Evolutionary conservation across 2,888 invertebrate genomes (phyloP), one percentile per base, ranked within the genome.

Genomic region (Hypercompe scribonia): DNA sequence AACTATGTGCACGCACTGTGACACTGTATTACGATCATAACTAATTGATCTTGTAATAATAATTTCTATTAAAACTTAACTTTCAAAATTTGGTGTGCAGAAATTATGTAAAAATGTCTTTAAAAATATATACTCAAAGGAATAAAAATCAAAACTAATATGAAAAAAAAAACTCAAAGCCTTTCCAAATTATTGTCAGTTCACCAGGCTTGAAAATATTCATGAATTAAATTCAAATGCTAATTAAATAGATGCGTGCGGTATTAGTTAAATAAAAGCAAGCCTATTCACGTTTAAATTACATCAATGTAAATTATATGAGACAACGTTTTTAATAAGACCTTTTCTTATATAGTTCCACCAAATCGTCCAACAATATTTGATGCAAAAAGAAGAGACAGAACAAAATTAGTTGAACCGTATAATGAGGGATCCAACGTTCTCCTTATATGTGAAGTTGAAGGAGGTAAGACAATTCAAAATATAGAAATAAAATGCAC

Each of bases 371-470:
- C 98, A 71, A 97, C 97, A 86, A 98, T 98, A 93, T 97, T 97
- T 91, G 98, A 98, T 89, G 97, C 97, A 67, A 97, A 97, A 87
- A 96, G 97, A 87, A 96, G 97, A 90, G 98, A 98, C 89, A 96
- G 97, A 88, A 96, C 97, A 82, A 97, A 97, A 90, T 94, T 97
- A 82, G 97, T 98, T 83, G 98, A 98, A 90, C 97, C 98, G 36
- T 98, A 98, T 94, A 98, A 98, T 90, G 98, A 98, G 94, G 98
- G 98, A 54, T 97, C 97, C 78, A 97, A 98, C 89, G 97, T 98
- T 70, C 96, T 97, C 86, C 96, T 98, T 81, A 97, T 97, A 87
- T 98, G 98, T 89, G 98, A 98, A 96, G 98, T 98, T 21, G 96
- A 97, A 84, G 98, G 98, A 93, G 98, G 98, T 97, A 96, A 88